Conservation (phyloP, 2,888 invertebrate genomes). For the Drosophila subquinaria region DNA sequence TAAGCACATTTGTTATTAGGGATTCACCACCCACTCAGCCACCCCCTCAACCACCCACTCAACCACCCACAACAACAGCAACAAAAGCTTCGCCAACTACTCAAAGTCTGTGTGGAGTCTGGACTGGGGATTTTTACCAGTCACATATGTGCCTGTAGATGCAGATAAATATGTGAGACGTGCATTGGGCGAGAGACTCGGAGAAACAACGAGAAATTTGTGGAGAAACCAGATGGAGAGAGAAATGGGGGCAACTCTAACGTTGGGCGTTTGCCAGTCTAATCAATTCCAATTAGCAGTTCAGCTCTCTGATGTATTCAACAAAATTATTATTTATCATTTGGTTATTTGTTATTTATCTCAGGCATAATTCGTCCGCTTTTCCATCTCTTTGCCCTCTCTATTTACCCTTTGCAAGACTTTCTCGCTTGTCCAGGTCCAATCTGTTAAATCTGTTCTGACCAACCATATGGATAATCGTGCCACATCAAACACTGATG, state of each 20-base stretch:
- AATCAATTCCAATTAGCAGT: conserved; percentile 86
- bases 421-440: conserved; percentile 23
- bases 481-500: conserved; percentile 14
- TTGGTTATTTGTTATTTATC: conserved; percentile 83
- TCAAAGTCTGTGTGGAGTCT: conserved; percentile 11
- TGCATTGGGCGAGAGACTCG: conserved; percentile 61
- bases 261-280: conserved; percentile 61
- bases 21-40: conserved; percentile 16
- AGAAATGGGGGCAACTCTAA: not conserved
- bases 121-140: conserved; percentile 27
- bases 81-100: conserved; percentile 52
- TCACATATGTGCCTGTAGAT: conserved; percentile 81
- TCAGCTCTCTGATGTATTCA: conserved; percentile 84
- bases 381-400: not conserved
- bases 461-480: conserved; percentile 36
- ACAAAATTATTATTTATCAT: conserved; percentile 86
- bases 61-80: conserved; percentile 7
- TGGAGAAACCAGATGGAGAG: not conserved
- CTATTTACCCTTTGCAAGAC: not conserved
- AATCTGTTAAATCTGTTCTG: conserved; percentile 20
- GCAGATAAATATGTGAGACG: conserved; percentile 83
- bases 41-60: conserved; percentile 18
- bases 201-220: not conserved
- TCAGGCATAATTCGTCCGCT: conserved; percentile 36
- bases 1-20: conserved; percentile 81